Conservation (phyloP, 1,140 invertebrate species). For the Brachionus angularis region DNA sequence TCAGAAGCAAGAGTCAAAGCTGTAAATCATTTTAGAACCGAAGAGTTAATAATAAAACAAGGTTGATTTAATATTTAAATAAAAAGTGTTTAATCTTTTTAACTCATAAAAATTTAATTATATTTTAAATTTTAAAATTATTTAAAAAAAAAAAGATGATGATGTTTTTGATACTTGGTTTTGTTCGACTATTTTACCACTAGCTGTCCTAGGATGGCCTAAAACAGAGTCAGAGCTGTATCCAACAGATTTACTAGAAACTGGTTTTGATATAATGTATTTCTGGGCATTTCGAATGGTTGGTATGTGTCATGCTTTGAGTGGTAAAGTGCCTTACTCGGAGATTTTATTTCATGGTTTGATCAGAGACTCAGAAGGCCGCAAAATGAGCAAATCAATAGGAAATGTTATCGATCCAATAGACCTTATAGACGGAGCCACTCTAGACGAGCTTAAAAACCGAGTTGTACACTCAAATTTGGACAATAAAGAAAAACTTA, state of each 20-base stretch:
- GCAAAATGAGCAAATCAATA: constrained; percentile 59
- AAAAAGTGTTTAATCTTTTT: not conserved
- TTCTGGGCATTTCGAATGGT: constrained; percentile 60
- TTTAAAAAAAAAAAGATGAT: no score
- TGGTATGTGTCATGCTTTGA: constrained; percentile 50
- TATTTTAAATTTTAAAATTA: not conserved
- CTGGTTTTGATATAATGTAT: constrained; percentile 58
- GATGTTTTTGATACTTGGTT: constrained; percentile 61
- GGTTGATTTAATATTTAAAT: not conserved
- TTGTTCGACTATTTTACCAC: constrained; percentile 56
- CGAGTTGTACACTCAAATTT: constrained; percentile 64
- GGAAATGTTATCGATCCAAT: constrained; percentile 63
- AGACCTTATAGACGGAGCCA: constrained; percentile 87
- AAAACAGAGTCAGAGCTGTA: constrained; percentile 70
- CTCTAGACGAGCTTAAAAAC: constrained; percentile 62
- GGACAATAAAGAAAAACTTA: constrained; percentile 79
- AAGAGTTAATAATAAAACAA: constrained; percentile 16
- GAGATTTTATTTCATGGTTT: constrained; percentile 51
- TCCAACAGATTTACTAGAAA: constrained; percentile 65
- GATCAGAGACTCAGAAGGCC: constrained; percentile 54
- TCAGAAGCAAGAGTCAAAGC: constrained; percentile 44
- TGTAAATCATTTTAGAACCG: not conserved
- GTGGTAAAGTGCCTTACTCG: constrained; percentile 46
- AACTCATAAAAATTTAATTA: not conserved
- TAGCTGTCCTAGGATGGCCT: constrained; percentile 50